Conservation (phyloP, 2,797 vertebrate species). For the Onychomys torridus region DNA sequence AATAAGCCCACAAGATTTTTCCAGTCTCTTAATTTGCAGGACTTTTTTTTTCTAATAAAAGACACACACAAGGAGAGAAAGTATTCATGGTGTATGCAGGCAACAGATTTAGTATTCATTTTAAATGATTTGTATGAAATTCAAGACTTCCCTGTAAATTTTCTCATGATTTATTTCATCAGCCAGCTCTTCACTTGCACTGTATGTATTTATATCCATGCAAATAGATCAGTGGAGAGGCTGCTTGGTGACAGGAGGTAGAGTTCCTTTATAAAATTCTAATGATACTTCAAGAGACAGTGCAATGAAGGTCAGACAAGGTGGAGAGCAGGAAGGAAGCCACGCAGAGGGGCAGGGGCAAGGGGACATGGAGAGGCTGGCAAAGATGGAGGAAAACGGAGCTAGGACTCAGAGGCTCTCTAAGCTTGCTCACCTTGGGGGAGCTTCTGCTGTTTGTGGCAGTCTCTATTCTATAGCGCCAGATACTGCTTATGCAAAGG, state of each 20-base stretch:
- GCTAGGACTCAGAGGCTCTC: background rate
- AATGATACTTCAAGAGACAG: background rate
- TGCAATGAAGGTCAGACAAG: background rate
- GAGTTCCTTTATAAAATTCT: constrained; percentile 1
- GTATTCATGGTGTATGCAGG: background rate
- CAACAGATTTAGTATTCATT: constrained; percentile 3
- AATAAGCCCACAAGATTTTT: background rate
- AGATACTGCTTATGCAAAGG: background rate
- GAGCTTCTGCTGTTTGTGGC: background rate
- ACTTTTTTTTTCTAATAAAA: background rate
- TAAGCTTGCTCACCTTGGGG: background rate
- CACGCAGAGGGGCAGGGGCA: too few relatives aligned
- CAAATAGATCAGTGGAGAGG: background rate
- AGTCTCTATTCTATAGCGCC: background rate
- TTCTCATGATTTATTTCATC: constrained; percentile 58
- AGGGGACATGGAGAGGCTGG: background rate
- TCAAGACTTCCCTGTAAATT: constrained; percentile 28
- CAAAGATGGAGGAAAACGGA: background rate
- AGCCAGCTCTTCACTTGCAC: constrained; percentile 18
- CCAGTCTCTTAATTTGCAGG: background rate
- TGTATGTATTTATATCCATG: constrained; percentile 1
- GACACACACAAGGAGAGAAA: background rate
- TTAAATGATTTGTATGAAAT: constrained; percentile 41
- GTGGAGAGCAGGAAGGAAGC: background rate
- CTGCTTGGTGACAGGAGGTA: background rate